Percentiles rank a stretch among this genome's conserved stretches.
These are phyloP conservation scores for Oriolus oriolus DNA, from an alignment of 2,113 vertebrate species.

Conservation along the genomic window DNA sequence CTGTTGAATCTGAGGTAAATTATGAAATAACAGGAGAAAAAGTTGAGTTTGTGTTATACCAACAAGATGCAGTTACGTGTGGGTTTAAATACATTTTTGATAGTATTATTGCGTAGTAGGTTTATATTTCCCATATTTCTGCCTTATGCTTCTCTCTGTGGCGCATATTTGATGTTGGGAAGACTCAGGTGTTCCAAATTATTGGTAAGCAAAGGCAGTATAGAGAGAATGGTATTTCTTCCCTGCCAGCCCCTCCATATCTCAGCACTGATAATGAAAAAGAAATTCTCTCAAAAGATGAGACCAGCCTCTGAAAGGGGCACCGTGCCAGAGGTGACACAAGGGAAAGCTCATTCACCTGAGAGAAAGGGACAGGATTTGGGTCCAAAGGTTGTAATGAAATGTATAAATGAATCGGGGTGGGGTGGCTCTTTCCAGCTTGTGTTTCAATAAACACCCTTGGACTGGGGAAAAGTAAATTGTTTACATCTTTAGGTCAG, in stretches of 20 bases:
- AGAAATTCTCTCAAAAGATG: background rate
- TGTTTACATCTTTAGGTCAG: background rate
- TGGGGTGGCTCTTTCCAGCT: background rate
- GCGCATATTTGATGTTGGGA: background rate
- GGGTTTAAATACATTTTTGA: background rate
- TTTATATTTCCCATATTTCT: background rate
- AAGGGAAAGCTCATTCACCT: background rate
- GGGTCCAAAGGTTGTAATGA: background rate
- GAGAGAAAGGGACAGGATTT: background rate
- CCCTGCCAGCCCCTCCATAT: background rate
- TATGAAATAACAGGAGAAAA: background rate
- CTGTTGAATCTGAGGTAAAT: background rate
- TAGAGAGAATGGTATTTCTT: background rate
- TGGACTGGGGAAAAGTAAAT: background rate
- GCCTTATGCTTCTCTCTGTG: background rate
- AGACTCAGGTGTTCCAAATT: background rate
- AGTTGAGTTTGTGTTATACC: background rate
- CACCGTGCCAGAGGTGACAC: background rate
- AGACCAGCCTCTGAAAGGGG: background rate
- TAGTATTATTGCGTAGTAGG: background rate
- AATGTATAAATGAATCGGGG: background rate
- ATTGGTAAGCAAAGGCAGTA: background rate
- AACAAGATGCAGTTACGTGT: background rate
- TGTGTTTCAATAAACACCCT: background rate
- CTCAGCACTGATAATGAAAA: background rate